phyloP scores from a whole-genome alignment of 2,888 invertebrate genomes.

The Leptopterna dolabrata region DNA sequence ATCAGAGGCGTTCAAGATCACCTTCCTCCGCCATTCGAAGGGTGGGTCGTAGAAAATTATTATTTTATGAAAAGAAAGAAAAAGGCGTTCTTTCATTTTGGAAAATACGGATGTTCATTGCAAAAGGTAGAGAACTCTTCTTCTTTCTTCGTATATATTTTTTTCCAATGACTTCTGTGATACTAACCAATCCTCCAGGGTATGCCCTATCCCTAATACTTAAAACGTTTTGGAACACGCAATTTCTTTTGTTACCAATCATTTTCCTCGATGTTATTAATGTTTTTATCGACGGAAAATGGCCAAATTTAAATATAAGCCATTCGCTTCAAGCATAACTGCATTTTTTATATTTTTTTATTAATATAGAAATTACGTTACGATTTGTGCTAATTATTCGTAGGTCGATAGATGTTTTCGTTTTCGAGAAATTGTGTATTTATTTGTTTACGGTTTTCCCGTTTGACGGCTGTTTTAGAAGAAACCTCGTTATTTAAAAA shows the following conservation, averaged over 20 bases:
- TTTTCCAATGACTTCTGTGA: slow-evolving; percentile 37
- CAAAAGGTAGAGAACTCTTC: neutral
- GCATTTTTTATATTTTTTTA: too few species aligned
- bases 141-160: neutral
- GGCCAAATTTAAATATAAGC: slow-evolving; percentile 4
- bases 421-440: neutral
- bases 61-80: too few species aligned
- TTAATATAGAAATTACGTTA: too few species aligned
- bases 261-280: neutral
- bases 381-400: too few species aligned
- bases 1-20: neutral
- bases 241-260: neutral
- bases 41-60: neutral
- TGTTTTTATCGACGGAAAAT: neutral
- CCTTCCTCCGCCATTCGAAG: slow-evolving; percentile 21
- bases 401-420: neutral
- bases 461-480: neutral
- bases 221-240: neutral
- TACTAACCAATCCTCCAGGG: slow-evolving; percentile 32
- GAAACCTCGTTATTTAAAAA: too few species aligned
- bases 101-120: neutral
- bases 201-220: neutral
- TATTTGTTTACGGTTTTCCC: neutral
- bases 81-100: neutral
- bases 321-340: neutral